Evolutionary conservation across 2,797 vertebrate genomes (phyloP).

Genomic region (Eremophila alpestris): DNA sequence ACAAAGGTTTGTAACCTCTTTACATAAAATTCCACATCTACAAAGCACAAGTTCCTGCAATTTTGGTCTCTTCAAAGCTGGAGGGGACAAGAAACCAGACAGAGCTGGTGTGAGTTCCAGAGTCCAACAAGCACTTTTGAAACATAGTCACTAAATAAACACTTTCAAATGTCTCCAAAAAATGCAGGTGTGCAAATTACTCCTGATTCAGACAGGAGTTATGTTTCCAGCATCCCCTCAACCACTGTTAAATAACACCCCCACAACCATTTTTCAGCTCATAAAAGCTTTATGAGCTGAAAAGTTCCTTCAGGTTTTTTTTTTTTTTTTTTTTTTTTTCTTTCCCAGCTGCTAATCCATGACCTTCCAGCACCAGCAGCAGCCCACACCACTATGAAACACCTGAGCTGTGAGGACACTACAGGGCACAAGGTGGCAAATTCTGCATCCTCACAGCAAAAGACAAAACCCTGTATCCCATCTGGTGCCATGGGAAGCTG

Average conservation of each 20-base stretch:
- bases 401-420: background rate
- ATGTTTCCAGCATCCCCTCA: constrained; percentile 65
- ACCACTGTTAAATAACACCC: constrained; percentile 64
- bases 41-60: constrained; percentile 25
- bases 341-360: constrained; percentile 49
- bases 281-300: constrained; percentile 77
- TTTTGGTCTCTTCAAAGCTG: constrained; percentile 16
- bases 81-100: constrained; percentile 59
- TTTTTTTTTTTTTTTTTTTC: background rate
- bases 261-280: constrained; percentile 74
- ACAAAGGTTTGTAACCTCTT: constrained; percentile 41
- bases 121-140: constrained; percentile 40
- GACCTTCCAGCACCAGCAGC: constrained; percentile 37
- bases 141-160: constrained; percentile 54
- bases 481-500: background rate
- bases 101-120: constrained; percentile 26
- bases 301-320: constrained; percentile 64
- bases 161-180: constrained; percentile 72
- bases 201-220: constrained; percentile 67
- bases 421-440: background rate
- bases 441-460: background rate
- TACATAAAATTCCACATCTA: constrained; percentile 42
- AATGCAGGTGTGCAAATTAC: constrained; percentile 78
- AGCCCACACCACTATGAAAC: background rate
- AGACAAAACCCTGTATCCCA: background rate